phyloP scores from a whole-genome alignment of 2,888 invertebrate genomes.

The Callyntrura sp. region DNA sequence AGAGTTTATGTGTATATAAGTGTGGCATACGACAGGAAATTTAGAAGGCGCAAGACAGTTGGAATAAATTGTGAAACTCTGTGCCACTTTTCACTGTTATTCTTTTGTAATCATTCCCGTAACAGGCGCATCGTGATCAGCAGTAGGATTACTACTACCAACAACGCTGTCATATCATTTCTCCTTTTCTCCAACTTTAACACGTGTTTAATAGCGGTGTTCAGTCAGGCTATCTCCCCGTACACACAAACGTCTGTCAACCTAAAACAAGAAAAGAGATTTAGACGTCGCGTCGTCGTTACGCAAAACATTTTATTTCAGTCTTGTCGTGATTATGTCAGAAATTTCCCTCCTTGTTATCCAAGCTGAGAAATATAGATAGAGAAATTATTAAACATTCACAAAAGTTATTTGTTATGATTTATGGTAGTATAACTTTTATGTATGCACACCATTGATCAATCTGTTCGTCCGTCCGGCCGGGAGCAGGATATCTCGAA shows the following conservation, averaged over 20 bases:
- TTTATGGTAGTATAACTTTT: no score
- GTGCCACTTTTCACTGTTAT: not conserved
- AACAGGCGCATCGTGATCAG: not conserved
- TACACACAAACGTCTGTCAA: not conserved
- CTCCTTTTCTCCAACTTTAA: not conserved
- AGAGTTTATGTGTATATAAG: no score
- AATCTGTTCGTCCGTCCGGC: no score
- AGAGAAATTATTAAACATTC: no score
- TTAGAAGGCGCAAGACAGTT: no score
- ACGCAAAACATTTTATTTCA: not conserved
- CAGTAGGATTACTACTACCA: not conserved
- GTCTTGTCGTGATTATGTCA: not conserved
- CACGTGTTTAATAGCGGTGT: not conserved
- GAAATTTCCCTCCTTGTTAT: no score
- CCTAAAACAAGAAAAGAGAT: constrained; percentile 22
- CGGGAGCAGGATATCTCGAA: no score
- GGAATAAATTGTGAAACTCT: not conserved
- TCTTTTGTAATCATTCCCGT: not conserved
- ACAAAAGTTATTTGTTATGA: no score
- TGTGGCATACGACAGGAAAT: no score
- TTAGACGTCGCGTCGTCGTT: not conserved
- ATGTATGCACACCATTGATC: no score
- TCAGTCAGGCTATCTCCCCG: not conserved
- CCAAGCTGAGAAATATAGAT: no score
- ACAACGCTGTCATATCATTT: not conserved